Evolutionary conservation across 2,797 vertebrate genomes (phyloP).

Genomic region (Sitta carolinensis): DNA sequence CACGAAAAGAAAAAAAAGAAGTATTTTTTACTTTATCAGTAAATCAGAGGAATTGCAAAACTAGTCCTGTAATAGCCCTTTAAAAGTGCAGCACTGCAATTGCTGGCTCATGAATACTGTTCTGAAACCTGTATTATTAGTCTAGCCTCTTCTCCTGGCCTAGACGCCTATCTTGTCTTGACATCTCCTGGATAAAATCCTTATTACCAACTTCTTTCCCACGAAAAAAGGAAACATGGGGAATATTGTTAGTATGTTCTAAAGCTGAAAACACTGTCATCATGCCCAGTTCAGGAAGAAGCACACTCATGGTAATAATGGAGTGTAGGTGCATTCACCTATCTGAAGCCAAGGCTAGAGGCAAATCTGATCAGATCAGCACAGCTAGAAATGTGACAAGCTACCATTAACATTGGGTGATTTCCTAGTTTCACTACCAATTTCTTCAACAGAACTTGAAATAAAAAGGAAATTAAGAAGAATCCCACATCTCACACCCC

Average conservation of each 20-base stretch:
- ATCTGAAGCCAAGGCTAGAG: not conserved
- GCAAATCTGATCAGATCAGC: not conserved
- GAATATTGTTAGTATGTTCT: not conserved
- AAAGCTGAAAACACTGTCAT: not conserved
- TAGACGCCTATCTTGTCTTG: not conserved
- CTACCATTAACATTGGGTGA: not conserved
- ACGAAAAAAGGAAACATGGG: not conserved
- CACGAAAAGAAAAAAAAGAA: not conserved
- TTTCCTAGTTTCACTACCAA: not conserved
- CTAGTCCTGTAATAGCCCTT: not conserved
- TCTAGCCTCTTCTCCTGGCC: not conserved
- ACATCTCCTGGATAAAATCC: not conserved
- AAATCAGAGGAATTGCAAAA: not conserved
- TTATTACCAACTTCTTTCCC: not conserved
- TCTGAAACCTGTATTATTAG: not conserved
- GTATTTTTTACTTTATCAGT: not conserved
- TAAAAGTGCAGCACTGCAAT: not conserved
- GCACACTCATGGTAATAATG: not conserved
- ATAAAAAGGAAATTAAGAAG: not conserved
- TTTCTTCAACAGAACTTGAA: not conserved
- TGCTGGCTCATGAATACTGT: not conserved
- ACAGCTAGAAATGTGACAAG: not conserved
- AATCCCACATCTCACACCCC: rapidly evolving
- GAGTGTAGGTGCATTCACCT: not conserved
- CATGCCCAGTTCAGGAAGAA: not conserved